A percentile compares a stretch with the other conserved stretches of the same genome.
phyloP scores from a whole-genome alignment of 1,140 invertebrate genomes.

The Macrocentrus cingulum region DNA sequence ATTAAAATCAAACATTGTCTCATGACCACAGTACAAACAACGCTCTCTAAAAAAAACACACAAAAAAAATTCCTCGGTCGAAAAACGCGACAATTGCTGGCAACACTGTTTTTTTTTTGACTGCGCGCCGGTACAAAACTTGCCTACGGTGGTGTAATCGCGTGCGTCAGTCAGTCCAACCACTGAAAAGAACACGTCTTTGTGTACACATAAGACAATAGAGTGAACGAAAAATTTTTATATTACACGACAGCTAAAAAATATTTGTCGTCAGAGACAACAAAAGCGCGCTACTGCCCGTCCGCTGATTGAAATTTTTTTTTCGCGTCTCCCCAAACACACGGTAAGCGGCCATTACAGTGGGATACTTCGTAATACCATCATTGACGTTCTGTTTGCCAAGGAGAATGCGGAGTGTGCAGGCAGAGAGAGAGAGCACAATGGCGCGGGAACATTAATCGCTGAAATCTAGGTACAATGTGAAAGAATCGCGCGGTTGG shows the following conservation, averaged over 20 bases:
- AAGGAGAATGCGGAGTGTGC: conserved; percentile 38
- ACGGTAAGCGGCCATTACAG: conserved; percentile 25
- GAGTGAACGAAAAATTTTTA: too few relatives aligned
- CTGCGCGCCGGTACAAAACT: too few relatives aligned
- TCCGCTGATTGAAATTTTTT: conserved; percentile 24
- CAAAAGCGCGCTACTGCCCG: too few relatives aligned
- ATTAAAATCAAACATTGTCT: too few relatives aligned
- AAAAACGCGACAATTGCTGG: too few relatives aligned
- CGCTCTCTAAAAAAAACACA: too few relatives aligned
- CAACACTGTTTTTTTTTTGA: too few relatives aligned
- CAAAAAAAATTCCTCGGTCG: too few relatives aligned
- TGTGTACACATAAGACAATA: too few relatives aligned
- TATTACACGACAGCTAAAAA: too few relatives aligned
- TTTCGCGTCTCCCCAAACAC: conserved; percentile 11
- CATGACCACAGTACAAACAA: too few relatives aligned
- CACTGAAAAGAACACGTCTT: not conserved
- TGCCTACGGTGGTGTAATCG: conserved; percentile 19
- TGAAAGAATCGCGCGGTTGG: conserved; percentile 45
- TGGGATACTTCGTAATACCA: conserved; percentile 38
- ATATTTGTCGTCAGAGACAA: too few relatives aligned
- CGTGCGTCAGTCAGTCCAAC: not conserved
- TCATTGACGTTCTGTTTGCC: conserved; percentile 39
- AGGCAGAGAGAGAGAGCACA: conserved; percentile 32
- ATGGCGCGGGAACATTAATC: conserved; percentile 51
- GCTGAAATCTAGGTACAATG: conserved; percentile 58